These are phyloP conservation scores for Chelmon rostratus DNA, from an alignment of 2,797 vertebrate species.

Conservation along the genomic window DNA sequence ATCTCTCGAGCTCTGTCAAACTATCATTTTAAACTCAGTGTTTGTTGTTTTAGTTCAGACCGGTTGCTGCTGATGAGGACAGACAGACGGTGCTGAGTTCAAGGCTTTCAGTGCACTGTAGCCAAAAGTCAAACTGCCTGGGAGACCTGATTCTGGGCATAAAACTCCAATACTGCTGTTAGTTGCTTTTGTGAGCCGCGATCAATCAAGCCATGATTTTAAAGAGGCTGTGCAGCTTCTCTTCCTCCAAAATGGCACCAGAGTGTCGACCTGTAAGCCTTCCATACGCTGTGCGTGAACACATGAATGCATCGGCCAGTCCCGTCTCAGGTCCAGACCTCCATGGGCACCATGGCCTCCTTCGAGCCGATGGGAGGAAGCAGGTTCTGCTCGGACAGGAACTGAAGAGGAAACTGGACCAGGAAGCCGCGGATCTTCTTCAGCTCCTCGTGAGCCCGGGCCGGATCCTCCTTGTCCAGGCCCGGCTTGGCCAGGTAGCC, in stretches of 20 bases:
- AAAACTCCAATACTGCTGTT: too few relatives aligned
- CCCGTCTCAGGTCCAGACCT: conserved; percentile 93
- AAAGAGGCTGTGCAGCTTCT: neutral
- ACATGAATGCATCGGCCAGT: neutral
- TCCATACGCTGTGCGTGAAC: neutral
- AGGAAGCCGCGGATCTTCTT: conserved; percentile 96
- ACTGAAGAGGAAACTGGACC: conserved; percentile 96
- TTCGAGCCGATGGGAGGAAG: conserved; percentile 95
- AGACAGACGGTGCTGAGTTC: too few relatives aligned
- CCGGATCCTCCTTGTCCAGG: conserved; percentile 89
- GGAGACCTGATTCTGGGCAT: too few relatives aligned
- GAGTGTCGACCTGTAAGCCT: neutral
- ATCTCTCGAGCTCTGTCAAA: neutral
- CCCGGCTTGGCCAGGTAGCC: conserved; percentile 88
- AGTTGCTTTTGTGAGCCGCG: too few relatives aligned
- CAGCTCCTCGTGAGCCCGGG: conserved; percentile 90
- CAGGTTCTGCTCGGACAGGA: conserved; percentile 92
- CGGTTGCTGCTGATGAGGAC: too few relatives aligned
- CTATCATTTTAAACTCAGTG: neutral
- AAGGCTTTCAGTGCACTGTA: too few relatives aligned
- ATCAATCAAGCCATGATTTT: too few relatives aligned
- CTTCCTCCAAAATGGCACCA: conserved; percentile 32
- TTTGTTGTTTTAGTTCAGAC: too few relatives aligned
- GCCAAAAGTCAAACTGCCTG: too few relatives aligned
- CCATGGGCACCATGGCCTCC: conserved; percentile 97